These are phyloP conservation scores for Hedychridium roseum DNA, from an alignment of 2,888 invertebrate species.

Conservation along the genomic window DNA sequence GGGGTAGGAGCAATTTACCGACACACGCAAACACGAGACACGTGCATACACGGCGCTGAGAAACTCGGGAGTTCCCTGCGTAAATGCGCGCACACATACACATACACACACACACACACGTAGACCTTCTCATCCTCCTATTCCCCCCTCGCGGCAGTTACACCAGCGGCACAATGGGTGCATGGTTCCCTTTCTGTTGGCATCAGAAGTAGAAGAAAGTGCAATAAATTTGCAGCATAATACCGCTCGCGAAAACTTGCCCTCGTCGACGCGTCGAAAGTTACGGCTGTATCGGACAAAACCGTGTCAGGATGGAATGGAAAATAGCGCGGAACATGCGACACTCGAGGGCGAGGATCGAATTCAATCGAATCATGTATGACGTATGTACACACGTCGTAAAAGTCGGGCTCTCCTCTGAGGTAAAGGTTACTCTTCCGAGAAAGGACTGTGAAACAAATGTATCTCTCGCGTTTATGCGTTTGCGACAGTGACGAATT, in stretches of 20 bases:
- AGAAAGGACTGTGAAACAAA: too few species aligned
- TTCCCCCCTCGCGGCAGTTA: neutral
- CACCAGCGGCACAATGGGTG: constrained; percentile 11
- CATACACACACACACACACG: constrained; percentile 1
- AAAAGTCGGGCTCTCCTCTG: too few species aligned
- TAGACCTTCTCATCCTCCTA: neutral
- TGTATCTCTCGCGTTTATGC: too few species aligned
- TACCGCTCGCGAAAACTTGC: constrained; percentile 37
- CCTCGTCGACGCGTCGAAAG: neutral
- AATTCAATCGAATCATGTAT: too few species aligned
- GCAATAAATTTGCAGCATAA: constrained; percentile 48
- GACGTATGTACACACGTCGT: too few species aligned
- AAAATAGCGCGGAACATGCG: neutral
- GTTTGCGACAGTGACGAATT: too few species aligned
- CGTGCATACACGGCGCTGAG: neutral
- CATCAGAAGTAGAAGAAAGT: constrained; percentile 52
- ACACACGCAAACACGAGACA: constrained; percentile 10
- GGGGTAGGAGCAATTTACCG: constrained; percentile 39
- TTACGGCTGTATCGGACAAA: neutral
- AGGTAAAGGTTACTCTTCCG: too few species aligned
- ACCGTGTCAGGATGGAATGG: neutral
- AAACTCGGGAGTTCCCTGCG: too few species aligned
- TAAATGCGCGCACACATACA: constrained; percentile 1
- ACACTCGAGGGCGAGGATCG: too few species aligned
- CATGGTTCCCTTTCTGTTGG: constrained; percentile 49